These are phyloP conservation scores for Sycophila sp. DNA, from an alignment of 1,140 invertebrate genomes.

Conservation along the genomic window DNA sequence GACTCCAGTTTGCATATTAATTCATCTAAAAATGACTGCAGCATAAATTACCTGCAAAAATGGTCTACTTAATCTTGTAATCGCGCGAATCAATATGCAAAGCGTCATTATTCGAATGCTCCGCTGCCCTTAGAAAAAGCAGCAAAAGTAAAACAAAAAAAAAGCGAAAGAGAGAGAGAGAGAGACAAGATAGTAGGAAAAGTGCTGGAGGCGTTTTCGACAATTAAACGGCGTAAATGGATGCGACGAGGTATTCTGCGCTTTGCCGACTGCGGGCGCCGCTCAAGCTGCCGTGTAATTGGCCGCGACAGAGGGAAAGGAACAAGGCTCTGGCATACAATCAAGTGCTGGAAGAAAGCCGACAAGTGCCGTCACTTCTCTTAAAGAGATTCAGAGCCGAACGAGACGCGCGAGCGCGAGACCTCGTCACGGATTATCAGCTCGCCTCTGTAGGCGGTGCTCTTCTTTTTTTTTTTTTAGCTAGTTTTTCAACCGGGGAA, in stretches of 20 bases:
- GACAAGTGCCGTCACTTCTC: slow-evolving; percentile 41
- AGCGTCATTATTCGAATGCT: no score
- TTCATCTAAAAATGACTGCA: no score
- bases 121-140: no score
- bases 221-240: slow-evolving; percentile 38
- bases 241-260: slow-evolving; percentile 35
- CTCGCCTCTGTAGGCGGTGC: neutral
- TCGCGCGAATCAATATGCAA: no score
- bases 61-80: no score
- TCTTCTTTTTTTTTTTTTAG: neutral
- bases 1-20: no score
- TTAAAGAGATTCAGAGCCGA: slow-evolving; percentile 55
- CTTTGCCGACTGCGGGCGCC: neutral
- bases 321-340: slow-evolving; percentile 29
- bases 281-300: slow-evolving; percentile 46
- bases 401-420: slow-evolving; percentile 33
- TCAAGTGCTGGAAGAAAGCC: slow-evolving; percentile 42
- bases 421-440: slow-evolving; percentile 40
- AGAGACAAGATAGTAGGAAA: slow-evolving; percentile 27
- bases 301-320: slow-evolving; percentile 39
- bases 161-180: neutral
- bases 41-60: no score
- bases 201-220: slow-evolving; percentile 34
- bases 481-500: neutral
- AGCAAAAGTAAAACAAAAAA: no score